Evolutionary conservation across 2,113 vertebrate genomes (phyloP).

Genomic region (Neopipo cinnamomea): DNA sequence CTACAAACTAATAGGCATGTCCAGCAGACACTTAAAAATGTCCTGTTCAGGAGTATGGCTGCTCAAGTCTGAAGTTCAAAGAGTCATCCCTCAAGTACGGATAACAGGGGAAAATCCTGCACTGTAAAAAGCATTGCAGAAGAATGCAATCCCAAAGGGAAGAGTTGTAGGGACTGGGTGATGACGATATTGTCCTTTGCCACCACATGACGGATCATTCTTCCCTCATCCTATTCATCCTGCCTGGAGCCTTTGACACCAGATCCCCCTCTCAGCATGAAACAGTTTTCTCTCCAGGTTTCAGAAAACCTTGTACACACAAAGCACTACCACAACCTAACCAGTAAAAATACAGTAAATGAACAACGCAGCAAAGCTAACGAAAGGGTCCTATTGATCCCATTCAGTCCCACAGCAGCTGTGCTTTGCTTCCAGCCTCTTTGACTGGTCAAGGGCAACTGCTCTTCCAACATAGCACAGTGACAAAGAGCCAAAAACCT

Average conservation of each 20-base stretch:
- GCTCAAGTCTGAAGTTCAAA: background rate
- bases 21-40: background rate
- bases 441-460: background rate
- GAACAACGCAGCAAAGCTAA: background rate
- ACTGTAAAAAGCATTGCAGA: background rate
- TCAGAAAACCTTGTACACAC: background rate
- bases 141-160: background rate
- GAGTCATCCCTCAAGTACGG: too few species aligned
- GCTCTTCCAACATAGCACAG: fast-evolving
- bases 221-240: background rate
- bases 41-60: fast-evolving
- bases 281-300: background rate
- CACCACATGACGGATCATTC: background rate
- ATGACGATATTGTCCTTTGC: background rate
- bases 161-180: background rate
- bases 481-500: background rate
- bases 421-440: background rate
- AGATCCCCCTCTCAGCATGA: fast-evolving
- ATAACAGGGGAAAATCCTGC: background rate
- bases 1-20: background rate
- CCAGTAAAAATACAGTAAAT: background rate
- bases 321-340: background rate
- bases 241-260: background rate
- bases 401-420: background rate
- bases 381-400: background rate